Base-by-base conservation (phyloP, 64 coral and sea anemone species). In the Astreopora myriophthalma region DNA sequence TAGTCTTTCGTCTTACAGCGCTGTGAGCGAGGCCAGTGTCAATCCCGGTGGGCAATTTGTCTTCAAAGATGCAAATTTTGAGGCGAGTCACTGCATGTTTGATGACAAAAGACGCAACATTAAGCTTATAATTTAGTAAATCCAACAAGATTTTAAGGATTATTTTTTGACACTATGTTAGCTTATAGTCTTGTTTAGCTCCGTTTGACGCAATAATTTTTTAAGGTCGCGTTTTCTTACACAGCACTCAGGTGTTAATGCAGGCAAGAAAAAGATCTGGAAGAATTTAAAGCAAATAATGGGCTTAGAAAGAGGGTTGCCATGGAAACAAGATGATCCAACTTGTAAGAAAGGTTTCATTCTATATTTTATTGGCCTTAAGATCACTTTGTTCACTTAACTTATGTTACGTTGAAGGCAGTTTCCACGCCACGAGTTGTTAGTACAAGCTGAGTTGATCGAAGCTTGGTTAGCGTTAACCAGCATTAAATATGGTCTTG, bases 311-410 rank as follows among this genome's bases (percentile, higher is more conserved):
- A 92, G 96, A 71, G 86, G 92, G 64, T 85, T 95, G 71, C 93
- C 94, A 51, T 98, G 96, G 96, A 98, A 98, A 76, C 90, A 98
- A 63, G 94, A 98, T 98, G 96, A 98, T 69, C 96, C 96, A 86
- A 98, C 96, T 35, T 98, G 96, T 95, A 76, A 90, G 93, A 72
- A 14, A 48, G 49, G 39, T 25, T 31, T 42, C 46, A 46, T 3
- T 77, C n/a, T 52, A 80, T 49, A 25, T 19, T 20, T 3, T 23
- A 24, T 4, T 23, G n/a, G n/a, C n/a, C n/a, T n/a, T n/a, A n/a
- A n/a, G n/a, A n/a, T n/a, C n/a, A n/a, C n/a, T 25, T 36, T 27
- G 34, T 3, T 49, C 12, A 63, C 8, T 74, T 46, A 46, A 46
- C 11, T 28, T 82, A 16, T 89, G 39, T 61, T 42, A 29, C n/a